A percentile compares a stretch with the other conserved stretches of the same genome.
phyloP scores from a whole-genome alignment of 1,140 invertebrate species.

The Drosophila sproati region DNA sequence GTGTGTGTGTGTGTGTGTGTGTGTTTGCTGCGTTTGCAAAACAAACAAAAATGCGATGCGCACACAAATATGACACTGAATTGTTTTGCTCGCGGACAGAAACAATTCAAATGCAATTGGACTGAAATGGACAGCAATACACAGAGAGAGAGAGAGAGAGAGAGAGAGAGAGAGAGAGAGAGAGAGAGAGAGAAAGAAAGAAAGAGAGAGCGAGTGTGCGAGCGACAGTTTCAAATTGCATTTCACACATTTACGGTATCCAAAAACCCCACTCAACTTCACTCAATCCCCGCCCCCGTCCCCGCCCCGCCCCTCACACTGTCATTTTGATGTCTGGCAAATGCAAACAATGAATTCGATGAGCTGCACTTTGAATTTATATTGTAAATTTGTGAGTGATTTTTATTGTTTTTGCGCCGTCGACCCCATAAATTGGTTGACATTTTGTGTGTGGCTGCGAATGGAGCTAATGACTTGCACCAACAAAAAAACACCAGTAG shows the following conservation, averaged over 20 bases:
- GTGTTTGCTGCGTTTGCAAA: slow-evolving; percentile 49
- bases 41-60: slow-evolving; percentile 53
- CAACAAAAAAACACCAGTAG: slow-evolving; percentile 3
- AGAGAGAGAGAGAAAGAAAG: too few species aligned
- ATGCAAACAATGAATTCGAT: slow-evolving; percentile 47
- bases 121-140: slow-evolving; percentile 15
- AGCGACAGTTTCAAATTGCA: slow-evolving; percentile 66
- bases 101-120: slow-evolving; percentile 45
- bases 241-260: slow-evolving; percentile 67
- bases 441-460: slow-evolving; percentile 35
- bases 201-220: slow-evolving; percentile 9
- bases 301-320: background rate
- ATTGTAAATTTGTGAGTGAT: slow-evolving; percentile 68
- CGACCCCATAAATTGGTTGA: slow-evolving; percentile 45
- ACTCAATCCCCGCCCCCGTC: background rate
- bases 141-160: too few species aligned
- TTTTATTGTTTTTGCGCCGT: slow-evolving; percentile 47
- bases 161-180: too few species aligned
- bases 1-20: slow-evolving; percentile 2
- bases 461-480: slow-evolving; percentile 55
- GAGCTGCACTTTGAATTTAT: slow-evolving; percentile 51
- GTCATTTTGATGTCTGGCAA: slow-evolving; percentile 43
- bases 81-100: slow-evolving; percentile 63
- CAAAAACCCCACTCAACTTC: background rate
- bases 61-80: slow-evolving; percentile 77